These are phyloP conservation scores for Phalacrocorax brasilianus DNA, from an alignment of 2,113 vertebrate species.

Conservation along the genomic window DNA sequence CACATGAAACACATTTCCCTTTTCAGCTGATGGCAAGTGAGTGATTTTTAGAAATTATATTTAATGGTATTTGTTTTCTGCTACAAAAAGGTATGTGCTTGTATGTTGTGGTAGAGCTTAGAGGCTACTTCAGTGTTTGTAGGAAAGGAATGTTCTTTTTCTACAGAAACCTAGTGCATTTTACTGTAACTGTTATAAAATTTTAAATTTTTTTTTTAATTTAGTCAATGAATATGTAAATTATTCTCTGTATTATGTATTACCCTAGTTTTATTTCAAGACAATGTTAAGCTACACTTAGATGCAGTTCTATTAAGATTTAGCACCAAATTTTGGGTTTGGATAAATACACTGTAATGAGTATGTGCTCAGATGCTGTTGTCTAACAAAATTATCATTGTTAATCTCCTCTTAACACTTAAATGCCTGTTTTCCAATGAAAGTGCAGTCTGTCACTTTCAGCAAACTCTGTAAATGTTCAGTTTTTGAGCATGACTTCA, in stretches of 20 bases:
- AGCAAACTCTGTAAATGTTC: not conserved
- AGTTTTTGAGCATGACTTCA: not conserved
- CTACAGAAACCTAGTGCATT: not conserved
- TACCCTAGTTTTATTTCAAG: not conserved
- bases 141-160: not conserved
- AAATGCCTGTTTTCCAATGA: not conserved
- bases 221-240: not conserved
- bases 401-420: not conserved
- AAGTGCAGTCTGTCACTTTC: not conserved
- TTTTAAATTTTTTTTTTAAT: not conserved
- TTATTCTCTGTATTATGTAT: not conserved
- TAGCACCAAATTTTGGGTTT: not conserved
- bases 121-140: not conserved
- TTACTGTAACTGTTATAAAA: not conserved
- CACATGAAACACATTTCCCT: not conserved
- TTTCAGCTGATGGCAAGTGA: not conserved
- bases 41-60: not conserved
- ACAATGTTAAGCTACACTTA: not conserved
- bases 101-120: not conserved
- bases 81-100: not conserved
- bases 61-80: not conserved
- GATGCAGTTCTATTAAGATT: not conserved
- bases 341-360: not conserved
- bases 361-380: not conserved
- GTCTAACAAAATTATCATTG: not conserved